Base-by-base conservation (phyloP, 2,888 invertebrate species). In the Hybos culiciformis region DNA sequence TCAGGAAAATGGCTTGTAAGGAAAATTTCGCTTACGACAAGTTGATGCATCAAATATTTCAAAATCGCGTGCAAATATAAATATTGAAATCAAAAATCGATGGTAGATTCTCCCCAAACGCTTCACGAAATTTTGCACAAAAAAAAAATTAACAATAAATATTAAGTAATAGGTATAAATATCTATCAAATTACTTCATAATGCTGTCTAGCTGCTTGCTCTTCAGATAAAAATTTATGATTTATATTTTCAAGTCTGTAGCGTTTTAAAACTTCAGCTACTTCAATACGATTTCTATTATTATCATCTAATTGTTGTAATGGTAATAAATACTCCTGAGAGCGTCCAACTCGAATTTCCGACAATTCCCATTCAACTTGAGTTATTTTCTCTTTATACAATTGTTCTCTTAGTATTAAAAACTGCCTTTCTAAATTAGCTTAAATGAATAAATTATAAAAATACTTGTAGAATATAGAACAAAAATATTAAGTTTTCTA, bases 351-450 rank as follows among this genome's bases (percentile, higher is more conserved):
- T 34, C 80, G 74, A 11, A 96, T 86, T 62, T 93, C 93, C 0
- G 80, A 73, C 15, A 94, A 70, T 64, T 92, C 91, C 20, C 77
- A 73, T 51, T 91, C 88, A 19, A 91, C 85, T 62, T 85, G 83
- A 38, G 75, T 74, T 46, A 63, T 78, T 50, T 92, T 72, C 65
- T 94, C 94, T 48, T 77, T 74, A 62, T 90, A 93, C 62, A 81
- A 78, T 75, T 91, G 86, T 62, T 94, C 93, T 41, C 88, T 78
- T 1, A 94, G 72, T 20, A 83, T 74, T 9, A 76, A 71, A 64
- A 94, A 96, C 63, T 94, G 92, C 39, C 80, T 76, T 67, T 94
- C 94, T 48, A 94, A 64, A 60, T 92, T 87, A 9, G 80, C 80
- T 76, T 64, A 9, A n/a, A n/a, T n/a, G n/a, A n/a, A n/a, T n/a